Percentiles rank a stretch among this genome's conserved stretches.
phyloP scores from a whole-genome alignment of 2,888 invertebrate species.

The Cartodere bifasciata region DNA sequence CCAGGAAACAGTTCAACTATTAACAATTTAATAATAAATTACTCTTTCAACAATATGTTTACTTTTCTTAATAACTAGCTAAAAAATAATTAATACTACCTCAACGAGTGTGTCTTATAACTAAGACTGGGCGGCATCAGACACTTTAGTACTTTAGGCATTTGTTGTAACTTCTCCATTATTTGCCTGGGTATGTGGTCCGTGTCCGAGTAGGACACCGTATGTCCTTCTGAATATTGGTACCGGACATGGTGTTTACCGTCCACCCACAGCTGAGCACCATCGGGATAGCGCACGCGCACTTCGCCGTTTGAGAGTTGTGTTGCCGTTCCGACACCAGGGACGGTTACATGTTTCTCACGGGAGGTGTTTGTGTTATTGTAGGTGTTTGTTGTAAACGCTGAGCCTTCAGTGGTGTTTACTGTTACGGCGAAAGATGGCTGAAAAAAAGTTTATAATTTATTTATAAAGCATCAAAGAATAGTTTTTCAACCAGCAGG shows the following conservation, averaged over 20 bases:
- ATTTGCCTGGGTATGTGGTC: constrained; percentile 31
- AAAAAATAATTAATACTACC: constrained; percentile 11
- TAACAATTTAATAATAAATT: too few relatives aligned
- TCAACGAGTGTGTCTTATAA: constrained; percentile 17
- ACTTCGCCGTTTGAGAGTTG: constrained; percentile 31
- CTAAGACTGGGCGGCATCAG: constrained; percentile 28
- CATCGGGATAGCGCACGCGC: constrained; percentile 29
- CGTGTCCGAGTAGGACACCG: constrained; percentile 26
- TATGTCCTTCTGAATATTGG: constrained; percentile 28
- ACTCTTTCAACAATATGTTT: too few relatives aligned
- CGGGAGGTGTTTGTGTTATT: constrained; percentile 18
- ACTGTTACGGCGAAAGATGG: constrained; percentile 30
- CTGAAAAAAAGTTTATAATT: constrained; percentile 19
- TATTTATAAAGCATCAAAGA: too few relatives aligned
- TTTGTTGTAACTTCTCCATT: constrained; percentile 36
- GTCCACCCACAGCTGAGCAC: constrained; percentile 31
- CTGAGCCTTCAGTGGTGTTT: constrained; percentile 18
- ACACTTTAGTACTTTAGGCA: constrained; percentile 36
- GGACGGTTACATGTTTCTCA: constrained; percentile 26
- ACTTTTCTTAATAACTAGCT: too few relatives aligned
- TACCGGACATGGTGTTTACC: constrained; percentile 29
- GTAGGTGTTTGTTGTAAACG: too few relatives aligned
- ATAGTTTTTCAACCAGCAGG: too few relatives aligned
- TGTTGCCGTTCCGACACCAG: constrained; percentile 31
- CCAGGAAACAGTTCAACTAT: too few relatives aligned